Evolutionary conservation across 2,797 vertebrate species (phyloP), one percentile per base, ranked within the genome.

Genomic region (Phylloscopus collybita): DNA sequence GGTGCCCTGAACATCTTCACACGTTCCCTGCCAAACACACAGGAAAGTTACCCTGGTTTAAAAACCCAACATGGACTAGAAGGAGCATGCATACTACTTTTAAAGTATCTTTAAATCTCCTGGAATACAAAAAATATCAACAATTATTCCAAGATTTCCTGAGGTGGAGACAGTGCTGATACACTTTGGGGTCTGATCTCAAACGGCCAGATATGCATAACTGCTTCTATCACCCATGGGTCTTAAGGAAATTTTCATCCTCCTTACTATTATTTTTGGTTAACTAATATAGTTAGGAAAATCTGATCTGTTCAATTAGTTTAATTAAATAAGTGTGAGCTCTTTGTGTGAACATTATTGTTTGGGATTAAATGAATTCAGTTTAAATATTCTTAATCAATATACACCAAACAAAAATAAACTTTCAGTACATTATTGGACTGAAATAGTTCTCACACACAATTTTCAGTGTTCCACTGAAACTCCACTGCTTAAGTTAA

Each of bases 51-150:
- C 2, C 12, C 13, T 47, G 11, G 2, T 74, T 88, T 83, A 30
- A 45, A 80, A 86, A 47, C 26, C 25, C 49, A 22, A 27, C 30
- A 44, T 32, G 9, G 16, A 67, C 21, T n/a, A 40, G 38, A 49
- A 80, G 9, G 2, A 4, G 6, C 16, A 57, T 10, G n/a, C 0
- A 0, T 32, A 30, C 66, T 70, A n/a, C 11, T 54, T 38, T 47
- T 11, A 44, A 80, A 82, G 73, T 44, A 66, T 4, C 16, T 76
- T 69, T 50, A 70, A 65, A 47, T 49, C 2, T 88, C 60, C 36
- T 81, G 40, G 23, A 86, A 50, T 61, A 20, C 4, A 75, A 75
- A 80, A 88, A 21, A 12, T 16, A 9, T 2, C 16, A 66, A 59
- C 0, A 2, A 23, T 72, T 6, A n/a, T 73, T 65, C 79, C 17